phyloP scores from a whole-genome alignment of 2,113 vertebrate genomes.

The Solea solea region DNA sequence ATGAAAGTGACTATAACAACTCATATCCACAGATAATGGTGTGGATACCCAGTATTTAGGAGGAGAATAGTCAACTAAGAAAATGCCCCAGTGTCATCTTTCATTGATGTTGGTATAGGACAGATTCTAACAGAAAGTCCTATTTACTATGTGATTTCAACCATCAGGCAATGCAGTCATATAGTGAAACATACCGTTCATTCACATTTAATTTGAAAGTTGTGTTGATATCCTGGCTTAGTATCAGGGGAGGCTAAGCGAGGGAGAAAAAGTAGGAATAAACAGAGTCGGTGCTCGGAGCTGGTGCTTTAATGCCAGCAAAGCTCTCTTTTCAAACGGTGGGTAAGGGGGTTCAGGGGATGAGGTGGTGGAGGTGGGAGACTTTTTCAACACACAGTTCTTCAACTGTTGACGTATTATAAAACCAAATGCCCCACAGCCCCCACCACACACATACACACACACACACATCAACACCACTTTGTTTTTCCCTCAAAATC shows the following conservation, averaged over 20 bases:
- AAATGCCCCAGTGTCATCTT: too few species aligned
- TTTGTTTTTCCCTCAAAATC: conserved; percentile 7
- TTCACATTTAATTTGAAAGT: conserved; percentile 79
- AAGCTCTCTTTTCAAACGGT: conserved; percentile 61
- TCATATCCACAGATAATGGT: too few species aligned
- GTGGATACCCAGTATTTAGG: too few species aligned
- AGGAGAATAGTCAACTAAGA: too few species aligned
- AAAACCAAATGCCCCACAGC: conserved; percentile 32
- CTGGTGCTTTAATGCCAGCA: conserved; percentile 67
- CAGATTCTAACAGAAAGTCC: conserved; percentile 31
- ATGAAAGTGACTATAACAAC: too few species aligned
- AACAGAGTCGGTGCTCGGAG: conserved; percentile 63
- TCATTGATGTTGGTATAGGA: too few species aligned
- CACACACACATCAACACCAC: neutral
- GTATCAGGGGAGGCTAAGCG: conserved; percentile 52
- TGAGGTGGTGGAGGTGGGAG: conserved; percentile 36
- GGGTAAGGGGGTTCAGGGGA: conserved; percentile 53
- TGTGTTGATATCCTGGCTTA: conserved; percentile 73
- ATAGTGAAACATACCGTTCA: conserved; percentile 73
- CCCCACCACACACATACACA: neutral
- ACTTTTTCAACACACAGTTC: conserved; percentile 38
- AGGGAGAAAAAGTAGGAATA: conserved; percentile 56
- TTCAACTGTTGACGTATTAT: conserved; percentile 36
- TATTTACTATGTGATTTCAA: conserved; percentile 70
- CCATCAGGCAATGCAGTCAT: conserved; percentile 66